Conservation (phyloP, 2,888 invertebrate species). For the Drosophila recens region DNA sequence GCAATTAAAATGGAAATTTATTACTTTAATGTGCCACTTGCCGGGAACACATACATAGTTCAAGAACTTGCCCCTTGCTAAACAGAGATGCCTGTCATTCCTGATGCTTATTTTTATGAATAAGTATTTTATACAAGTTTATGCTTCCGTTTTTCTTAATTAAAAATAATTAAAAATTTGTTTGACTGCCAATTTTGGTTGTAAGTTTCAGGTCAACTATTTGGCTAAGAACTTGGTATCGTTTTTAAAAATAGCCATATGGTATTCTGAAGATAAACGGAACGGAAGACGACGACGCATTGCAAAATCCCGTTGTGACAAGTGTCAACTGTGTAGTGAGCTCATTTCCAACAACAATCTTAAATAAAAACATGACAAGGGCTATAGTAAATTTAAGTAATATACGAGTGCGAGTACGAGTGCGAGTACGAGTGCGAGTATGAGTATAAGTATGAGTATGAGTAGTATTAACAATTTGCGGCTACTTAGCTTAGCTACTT, state of each 20-base stretch:
- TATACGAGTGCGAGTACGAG: slow-evolving; percentile 24
- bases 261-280: slow-evolving; percentile 60
- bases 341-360: slow-evolving; percentile 23
- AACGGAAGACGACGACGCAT: slow-evolving; percentile 37
- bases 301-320: slow-evolving; percentile 55
- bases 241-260: slow-evolving; percentile 42
- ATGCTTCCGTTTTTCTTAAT: slow-evolving; percentile 53
- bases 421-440: neutral
- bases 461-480: slow-evolving; percentile 45
- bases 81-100: slow-evolving; percentile 5
- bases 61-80: slow-evolving; percentile 52
- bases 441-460: neutral
- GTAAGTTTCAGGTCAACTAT: slow-evolving; percentile 24
- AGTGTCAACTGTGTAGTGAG: slow-evolving; percentile 46
- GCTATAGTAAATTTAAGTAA: slow-evolving; percentile 49
- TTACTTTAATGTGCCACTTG: slow-evolving; percentile 65
- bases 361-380: slow-evolving; percentile 36
- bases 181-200: slow-evolving; percentile 47
- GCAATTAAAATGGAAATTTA: slow-evolving; percentile 75
- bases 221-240: slow-evolving; percentile 26
- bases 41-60: slow-evolving; percentile 34
- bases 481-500: slow-evolving; percentile 44
- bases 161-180: slow-evolving; percentile 67
- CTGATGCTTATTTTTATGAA: neutral
- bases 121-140: slow-evolving; percentile 52